Conservation (phyloP, 2,797 vertebrate species). For the Fistularia tabacaria region DNA sequence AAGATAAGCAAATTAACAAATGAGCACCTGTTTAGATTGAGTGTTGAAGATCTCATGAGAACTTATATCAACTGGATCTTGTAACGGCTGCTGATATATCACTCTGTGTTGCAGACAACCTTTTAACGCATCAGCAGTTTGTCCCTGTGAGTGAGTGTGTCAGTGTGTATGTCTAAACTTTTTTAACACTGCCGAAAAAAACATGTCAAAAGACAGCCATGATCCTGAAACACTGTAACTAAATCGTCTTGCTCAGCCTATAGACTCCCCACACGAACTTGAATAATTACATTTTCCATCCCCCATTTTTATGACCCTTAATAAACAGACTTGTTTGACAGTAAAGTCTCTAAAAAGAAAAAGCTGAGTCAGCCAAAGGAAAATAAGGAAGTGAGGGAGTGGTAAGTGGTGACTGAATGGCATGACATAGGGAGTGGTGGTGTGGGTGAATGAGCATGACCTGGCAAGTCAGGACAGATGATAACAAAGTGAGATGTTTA, state of each 20-base stretch:
- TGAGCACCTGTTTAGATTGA: conserved; percentile 2
- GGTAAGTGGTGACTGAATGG: too few species aligned
- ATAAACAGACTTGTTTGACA: too few species aligned
- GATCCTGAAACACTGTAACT: conserved; percentile 19
- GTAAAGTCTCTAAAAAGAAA: too few species aligned
- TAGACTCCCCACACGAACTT: too few species aligned
- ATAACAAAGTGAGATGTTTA: too few species aligned
- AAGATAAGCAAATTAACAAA: background rate
- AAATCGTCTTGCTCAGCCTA: conserved; percentile 10
- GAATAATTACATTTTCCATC: too few species aligned
- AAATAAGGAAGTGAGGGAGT: too few species aligned
- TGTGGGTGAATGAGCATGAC: too few species aligned
- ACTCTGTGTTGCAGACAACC: conserved; percentile 32
- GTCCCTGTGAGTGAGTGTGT: conserved; percentile 9
- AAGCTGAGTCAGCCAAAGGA: too few species aligned
- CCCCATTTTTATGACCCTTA: too few species aligned
- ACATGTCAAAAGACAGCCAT: conserved; percentile 35
- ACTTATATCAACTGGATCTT: conserved; percentile 39
- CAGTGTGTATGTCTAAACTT: conserved; percentile 6
- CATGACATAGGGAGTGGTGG: too few species aligned
- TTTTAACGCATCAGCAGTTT: conserved; percentile 49
- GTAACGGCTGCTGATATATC: conserved; percentile 44
- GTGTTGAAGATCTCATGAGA: conserved; percentile 13
- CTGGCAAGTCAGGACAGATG: too few species aligned
- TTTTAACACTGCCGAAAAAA: conserved; percentile 34